Base-by-base conservation (phyloP, 1,140 invertebrate species). In the Drosophila equinoxialis region DNA sequence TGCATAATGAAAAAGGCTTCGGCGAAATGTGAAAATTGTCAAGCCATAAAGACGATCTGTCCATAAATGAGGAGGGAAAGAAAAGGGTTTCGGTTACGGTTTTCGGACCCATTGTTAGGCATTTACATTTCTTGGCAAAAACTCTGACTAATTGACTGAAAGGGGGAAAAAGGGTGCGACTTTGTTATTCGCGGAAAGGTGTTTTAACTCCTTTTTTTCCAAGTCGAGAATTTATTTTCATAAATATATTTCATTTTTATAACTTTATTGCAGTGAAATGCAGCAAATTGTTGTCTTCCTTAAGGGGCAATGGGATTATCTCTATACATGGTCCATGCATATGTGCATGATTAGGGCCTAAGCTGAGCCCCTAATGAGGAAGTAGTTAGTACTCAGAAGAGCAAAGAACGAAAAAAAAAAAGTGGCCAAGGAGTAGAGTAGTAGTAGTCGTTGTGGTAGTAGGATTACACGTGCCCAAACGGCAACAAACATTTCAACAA, bases 91-190 rank as follows among this genome's bases (percentile, higher is more conserved):
- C 37, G 37, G 35, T 37, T 37, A 30, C 20, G 39, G 23, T 64
- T 45, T 45, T 30, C 42, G 58, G 4, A 8, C 2, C 17, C 45
- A 51, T 51, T 51, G 45, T 51, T 23, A 51, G 17, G 20, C 30
- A 30, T 30, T 11, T 20, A 68, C 66, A 69, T 71, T 74, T 37
- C 11, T 35, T 79, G 61, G 61, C 70, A 62, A 65, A 57, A 65
- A 74, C 63, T 51, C 23, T 84, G 84, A 87, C 83, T 87, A 87
- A 87, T 87, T 87, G 83, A 87, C 83, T 87, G 77, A 87, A 87
- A 87, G 83, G 82, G 83, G 79, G 3, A 51, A 48, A 51, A 51
- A 51, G 45, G 45, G 45, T 51, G 45, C 45, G 45, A 51, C 17
- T 51, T 51, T 51, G 45, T 3, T n/a, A 23, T 51, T 51, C 45